Conservation (phyloP, 2,113 vertebrate species). For the Zingel zingel region DNA sequence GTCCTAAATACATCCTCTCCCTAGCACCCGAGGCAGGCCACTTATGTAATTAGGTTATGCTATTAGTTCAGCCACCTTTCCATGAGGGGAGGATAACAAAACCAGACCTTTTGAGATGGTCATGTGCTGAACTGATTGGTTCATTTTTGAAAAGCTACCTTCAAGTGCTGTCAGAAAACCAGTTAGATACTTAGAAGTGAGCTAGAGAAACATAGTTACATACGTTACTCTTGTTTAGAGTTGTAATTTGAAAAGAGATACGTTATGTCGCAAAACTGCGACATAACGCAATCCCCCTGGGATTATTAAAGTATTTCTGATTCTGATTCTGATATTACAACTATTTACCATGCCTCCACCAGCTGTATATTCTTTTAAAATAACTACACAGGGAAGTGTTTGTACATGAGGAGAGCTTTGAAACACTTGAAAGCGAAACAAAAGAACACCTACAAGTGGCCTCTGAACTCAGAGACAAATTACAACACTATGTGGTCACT, state of each 20-base stretch:
- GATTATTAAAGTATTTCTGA: no score
- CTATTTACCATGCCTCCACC: not conserved
- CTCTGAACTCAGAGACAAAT: not conserved
- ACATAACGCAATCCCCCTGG: no score
- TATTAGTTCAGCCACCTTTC: conserved; percentile 27
- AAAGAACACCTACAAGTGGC: conserved; percentile 2
- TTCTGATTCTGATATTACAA: not conserved
- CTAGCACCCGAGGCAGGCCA: conserved; percentile 17
- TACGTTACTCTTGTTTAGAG: not conserved
- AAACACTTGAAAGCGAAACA: not conserved
- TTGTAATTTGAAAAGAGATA: not conserved
- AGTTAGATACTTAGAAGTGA: not conserved
- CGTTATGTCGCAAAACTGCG: no score
- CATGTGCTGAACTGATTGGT: conserved; percentile 7
- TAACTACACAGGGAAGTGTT: not conserved
- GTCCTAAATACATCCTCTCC: conserved; percentile 58
- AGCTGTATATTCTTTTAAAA: not conserved
- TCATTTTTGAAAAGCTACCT: not conserved
- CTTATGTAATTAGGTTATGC: conserved; percentile 44
- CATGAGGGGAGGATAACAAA: conserved; percentile 17
- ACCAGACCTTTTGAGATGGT: conserved; percentile 15
- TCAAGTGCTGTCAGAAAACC: not conserved
- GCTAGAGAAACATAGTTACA: not conserved
- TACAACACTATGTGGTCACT: not conserved
- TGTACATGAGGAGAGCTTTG: not conserved